Evolutionary conservation across 1,140 invertebrate species (phyloP).

Genomic region (Cotesia chilonis): DNA sequence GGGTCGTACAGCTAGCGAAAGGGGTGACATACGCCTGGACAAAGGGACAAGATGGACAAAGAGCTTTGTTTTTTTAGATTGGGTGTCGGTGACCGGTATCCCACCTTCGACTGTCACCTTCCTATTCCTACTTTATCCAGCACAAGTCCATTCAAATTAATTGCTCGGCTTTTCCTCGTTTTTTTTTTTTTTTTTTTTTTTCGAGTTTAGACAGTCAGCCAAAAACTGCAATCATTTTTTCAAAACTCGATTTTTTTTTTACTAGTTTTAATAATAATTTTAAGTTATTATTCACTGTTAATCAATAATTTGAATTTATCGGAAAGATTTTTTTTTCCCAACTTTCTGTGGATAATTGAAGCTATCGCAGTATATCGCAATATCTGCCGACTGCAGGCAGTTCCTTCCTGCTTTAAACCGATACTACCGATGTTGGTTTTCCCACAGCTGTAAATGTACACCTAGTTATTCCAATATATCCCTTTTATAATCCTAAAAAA

Average conservation of each 20-base stretch:
- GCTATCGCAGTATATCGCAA: conserved; percentile 40
- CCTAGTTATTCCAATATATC: conserved; percentile 13
- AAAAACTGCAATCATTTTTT: no score
- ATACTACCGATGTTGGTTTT: conserved; percentile 36
- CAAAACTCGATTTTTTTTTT: neutral
- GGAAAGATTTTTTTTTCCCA: conserved; percentile 1
- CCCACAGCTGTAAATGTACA: conserved; percentile 23
- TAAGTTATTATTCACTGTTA: conserved; percentile 10
- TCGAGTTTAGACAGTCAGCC: no score
- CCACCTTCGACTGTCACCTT: conserved; percentile 5
- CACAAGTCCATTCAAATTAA: no score
- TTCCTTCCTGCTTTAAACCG: conserved; percentile 39
- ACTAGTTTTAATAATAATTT: conserved; percentile 11
- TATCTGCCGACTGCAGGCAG: conserved; percentile 46
- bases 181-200: no score
- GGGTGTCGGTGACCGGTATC: conserved; percentile 5
- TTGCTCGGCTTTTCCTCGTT: no score
- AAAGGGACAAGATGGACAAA: conserved; percentile 40
- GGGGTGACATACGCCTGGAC: conserved; percentile 31
- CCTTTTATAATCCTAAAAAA: conserved; percentile 53
- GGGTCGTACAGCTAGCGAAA: neutral
- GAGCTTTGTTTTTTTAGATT: conserved; percentile 40
- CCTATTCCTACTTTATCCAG: neutral
- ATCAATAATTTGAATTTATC: conserved; percentile 30
- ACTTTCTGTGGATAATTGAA: neutral